These are phyloP conservation scores for Otis tarda DNA, from an alignment of 2,113 vertebrate species.

Conservation along the genomic window DNA sequence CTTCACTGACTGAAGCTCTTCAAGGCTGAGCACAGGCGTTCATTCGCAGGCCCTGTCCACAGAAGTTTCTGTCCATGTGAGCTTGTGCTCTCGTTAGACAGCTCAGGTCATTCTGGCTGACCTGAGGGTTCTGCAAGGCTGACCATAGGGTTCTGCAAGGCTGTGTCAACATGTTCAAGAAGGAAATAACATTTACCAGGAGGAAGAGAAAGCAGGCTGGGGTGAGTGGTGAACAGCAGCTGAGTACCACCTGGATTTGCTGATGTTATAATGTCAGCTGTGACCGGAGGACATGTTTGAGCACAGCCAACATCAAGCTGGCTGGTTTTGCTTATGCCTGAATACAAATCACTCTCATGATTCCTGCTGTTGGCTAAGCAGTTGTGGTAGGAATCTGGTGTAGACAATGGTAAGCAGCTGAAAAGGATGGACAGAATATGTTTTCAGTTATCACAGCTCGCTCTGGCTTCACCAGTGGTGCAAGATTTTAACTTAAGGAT, in stretches of 20 bases:
- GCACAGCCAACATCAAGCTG: background rate
- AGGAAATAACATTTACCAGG: background rate
- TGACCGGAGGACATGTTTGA: accelerated
- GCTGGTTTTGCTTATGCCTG: background rate
- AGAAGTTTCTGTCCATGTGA: background rate
- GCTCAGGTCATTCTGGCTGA: background rate
- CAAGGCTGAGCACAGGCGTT: background rate
- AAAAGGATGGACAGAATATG: background rate
- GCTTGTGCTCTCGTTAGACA: background rate
- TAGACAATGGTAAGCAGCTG: background rate
- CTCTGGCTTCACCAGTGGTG: background rate
- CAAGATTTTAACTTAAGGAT: background rate
- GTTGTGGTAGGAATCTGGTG: background rate
- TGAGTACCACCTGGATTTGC: background rate
- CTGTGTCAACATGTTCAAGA: background rate
- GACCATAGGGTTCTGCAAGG: background rate
- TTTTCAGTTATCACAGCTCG: background rate
- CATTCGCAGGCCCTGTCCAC: background rate
- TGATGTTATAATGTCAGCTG: background rate
- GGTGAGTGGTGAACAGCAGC: background rate
- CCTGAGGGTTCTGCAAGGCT: background rate
- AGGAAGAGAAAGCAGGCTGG: background rate
- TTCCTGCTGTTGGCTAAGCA: background rate
- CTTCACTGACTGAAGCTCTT: background rate
- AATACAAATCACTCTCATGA: background rate